A percentile compares a stretch with the other conserved stretches of the same genome.
These are phyloP conservation scores for Discoglossus pictus DNA, from an alignment of 2,797 vertebrate genomes.

Conservation along the genomic window DNA sequence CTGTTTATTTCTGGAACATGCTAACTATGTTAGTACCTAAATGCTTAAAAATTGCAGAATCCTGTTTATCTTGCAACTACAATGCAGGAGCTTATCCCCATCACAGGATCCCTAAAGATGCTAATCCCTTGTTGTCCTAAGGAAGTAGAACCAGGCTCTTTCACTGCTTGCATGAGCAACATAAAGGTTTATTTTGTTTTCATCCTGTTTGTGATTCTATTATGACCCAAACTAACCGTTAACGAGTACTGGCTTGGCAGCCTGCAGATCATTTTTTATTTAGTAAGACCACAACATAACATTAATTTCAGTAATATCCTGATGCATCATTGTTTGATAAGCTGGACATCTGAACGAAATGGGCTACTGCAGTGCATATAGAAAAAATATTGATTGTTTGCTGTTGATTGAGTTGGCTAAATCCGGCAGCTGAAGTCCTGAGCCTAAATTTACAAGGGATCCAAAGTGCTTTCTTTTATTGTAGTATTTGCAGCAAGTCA, in stretches of 20 bases:
- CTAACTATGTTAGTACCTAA: too few species aligned
- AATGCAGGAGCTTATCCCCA: slow-evolving; percentile 38
- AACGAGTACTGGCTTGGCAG: slow-evolving; percentile 47
- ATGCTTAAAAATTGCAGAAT: slow-evolving; percentile 17
- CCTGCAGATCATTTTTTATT: slow-evolving; percentile 47
- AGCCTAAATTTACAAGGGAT: slow-evolving; percentile 67
- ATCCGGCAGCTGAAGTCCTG: slow-evolving; percentile 65
- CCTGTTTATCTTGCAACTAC: slow-evolving; percentile 26
- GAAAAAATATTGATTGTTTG: slow-evolving; percentile 61
- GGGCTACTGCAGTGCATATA: slow-evolving; percentile 53
- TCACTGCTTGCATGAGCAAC: slow-evolving; percentile 15
- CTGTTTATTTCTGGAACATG: too few species aligned
- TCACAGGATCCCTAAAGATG: slow-evolving; percentile 18
- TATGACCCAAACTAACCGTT: slow-evolving; percentile 23
- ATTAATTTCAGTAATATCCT: slow-evolving; percentile 47
- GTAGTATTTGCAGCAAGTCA: slow-evolving; percentile 69
- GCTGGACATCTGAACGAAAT: slow-evolving; percentile 49
- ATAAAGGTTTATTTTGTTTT: slow-evolving; percentile 11
- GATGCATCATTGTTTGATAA: slow-evolving; percentile 47
- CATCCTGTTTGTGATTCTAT: not conserved
- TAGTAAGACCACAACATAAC: slow-evolving; percentile 44
- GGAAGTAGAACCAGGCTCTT: slow-evolving; percentile 8
- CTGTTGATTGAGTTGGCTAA: slow-evolving; percentile 68
- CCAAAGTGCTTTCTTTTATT: slow-evolving; percentile 76
- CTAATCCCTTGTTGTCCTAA: slow-evolving; percentile 16